These are phyloP conservation scores for Pachyramphus minor DNA, from an alignment of 2,113 vertebrate genomes.

Conservation along the genomic window DNA sequence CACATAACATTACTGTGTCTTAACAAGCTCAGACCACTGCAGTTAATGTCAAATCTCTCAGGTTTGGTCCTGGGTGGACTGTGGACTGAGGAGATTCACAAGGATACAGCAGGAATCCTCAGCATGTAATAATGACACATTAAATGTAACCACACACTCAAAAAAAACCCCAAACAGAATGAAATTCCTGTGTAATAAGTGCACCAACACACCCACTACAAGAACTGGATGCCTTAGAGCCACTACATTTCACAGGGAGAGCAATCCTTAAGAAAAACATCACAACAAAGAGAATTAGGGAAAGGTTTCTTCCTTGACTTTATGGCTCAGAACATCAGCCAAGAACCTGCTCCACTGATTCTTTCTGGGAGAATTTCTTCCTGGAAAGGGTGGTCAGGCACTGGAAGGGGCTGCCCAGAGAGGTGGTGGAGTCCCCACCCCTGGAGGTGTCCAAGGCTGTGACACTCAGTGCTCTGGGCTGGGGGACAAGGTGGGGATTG, in stretches of 20 bases:
- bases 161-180: not conserved
- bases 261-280: not conserved
- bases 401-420: not conserved
- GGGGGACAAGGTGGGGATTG: not conserved
- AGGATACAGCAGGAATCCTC: not conserved
- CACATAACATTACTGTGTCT: not conserved
- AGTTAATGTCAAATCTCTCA: not conserved
- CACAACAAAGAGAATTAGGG: not conserved
- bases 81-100: not conserved
- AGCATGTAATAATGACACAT: not conserved
- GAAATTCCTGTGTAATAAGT: not conserved
- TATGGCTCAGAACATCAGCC: not conserved
- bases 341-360: not conserved
- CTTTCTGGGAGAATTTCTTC: not conserved
- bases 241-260: not conserved
- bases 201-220: not conserved
- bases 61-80: not conserved
- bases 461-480: not conserved
- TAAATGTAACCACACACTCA: not conserved
- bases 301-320: not conserved
- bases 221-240: not conserved
- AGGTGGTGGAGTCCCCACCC: not conserved
- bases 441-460: not conserved
- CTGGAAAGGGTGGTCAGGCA: not conserved
- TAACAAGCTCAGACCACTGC: not conserved